Evolutionary conservation across 2,888 invertebrate species (phyloP).

Genomic region (Portevinia maculata): DNA sequence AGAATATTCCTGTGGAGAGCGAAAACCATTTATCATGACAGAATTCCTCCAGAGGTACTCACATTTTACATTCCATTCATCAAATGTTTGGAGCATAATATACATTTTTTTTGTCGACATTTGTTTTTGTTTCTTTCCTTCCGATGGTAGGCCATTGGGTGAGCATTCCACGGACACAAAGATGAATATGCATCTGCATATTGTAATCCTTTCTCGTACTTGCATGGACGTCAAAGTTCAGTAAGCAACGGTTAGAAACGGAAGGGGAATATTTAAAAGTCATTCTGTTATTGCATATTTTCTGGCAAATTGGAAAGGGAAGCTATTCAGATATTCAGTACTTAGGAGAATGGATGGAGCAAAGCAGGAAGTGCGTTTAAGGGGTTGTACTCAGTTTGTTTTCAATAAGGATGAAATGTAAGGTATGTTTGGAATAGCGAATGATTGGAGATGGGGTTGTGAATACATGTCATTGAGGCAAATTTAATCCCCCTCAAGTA

Average conservation of each 20-base stretch:
- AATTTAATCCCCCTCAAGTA: not conserved
- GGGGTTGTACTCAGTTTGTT: not conserved
- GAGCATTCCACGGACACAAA: slow-evolving; percentile 38
- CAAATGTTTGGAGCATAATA: slow-evolving; percentile 31
- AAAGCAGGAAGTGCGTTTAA: slow-evolving; percentile 25
- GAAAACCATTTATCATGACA: slow-evolving; percentile 46
- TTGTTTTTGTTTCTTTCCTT: slow-evolving; percentile 16
- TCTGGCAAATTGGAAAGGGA: slow-evolving; percentile 18
- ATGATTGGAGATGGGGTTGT: slow-evolving; percentile 9
- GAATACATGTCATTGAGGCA: not conserved
- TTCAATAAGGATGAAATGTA: not conserved
- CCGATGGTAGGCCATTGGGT: slow-evolving; percentile 44
- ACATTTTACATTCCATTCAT: slow-evolving; percentile 40
- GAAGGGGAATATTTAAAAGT: slow-evolving; percentile 46
- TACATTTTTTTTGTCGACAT: slow-evolving; percentile 14
- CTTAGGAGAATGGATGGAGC: not conserved
- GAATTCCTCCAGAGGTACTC: slow-evolving; percentile 22
- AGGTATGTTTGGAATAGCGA: slow-evolving; percentile 14
- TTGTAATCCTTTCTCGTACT: slow-evolving; percentile 2
- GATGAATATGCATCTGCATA: slow-evolving; percentile 50
- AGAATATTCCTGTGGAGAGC: slow-evolving; percentile 5
- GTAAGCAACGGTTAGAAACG: slow-evolving; percentile 24
- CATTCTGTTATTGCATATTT: slow-evolving; percentile 48
- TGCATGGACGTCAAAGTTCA: not conserved
- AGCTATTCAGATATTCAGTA: not conserved